Evolutionary conservation across 2,797 vertebrate species (phyloP).

Genomic region (Kryptopterus vitreolus): DNA sequence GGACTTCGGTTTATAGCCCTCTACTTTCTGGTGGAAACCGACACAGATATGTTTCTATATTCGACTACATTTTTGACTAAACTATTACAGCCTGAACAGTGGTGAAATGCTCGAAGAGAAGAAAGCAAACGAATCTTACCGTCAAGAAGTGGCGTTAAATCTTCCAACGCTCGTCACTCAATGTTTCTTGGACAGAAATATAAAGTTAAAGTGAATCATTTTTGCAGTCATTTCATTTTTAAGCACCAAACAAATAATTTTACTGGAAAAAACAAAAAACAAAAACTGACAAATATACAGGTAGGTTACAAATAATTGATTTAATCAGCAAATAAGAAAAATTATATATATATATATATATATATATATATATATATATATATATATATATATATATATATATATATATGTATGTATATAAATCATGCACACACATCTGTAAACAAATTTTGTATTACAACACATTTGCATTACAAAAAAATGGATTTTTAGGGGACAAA

Average conservation of each 20-base stretch:
- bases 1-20: constrained; percentile 24
- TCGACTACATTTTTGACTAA: not conserved
- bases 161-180: too few species aligned
- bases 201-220: constrained; percentile 8
- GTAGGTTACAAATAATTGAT: constrained; percentile 45
- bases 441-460: constrained; percentile 28
- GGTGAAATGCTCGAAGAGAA: too few species aligned
- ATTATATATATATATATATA: not conserved
- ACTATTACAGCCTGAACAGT: not conserved
- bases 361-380: not conserved
- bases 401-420: not conserved
- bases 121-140: not conserved
- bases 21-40: not conserved
- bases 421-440: constrained; percentile 26
- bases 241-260: constrained; percentile 14
- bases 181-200: not conserved
- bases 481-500: not conserved
- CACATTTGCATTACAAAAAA: constrained; percentile 17
- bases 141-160: not conserved
- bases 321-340: constrained; percentile 36
- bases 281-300: constrained; percentile 32
- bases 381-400: not conserved
- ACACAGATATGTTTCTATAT: constrained; percentile 5
- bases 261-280: not conserved
- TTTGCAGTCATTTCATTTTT: constrained; percentile 14